A percentile compares a stretch with the other conserved stretches of the same genome.
Conservation (phyloP, 2,888 invertebrate species). For the Scaptomyza cyrtandrae region DNA sequence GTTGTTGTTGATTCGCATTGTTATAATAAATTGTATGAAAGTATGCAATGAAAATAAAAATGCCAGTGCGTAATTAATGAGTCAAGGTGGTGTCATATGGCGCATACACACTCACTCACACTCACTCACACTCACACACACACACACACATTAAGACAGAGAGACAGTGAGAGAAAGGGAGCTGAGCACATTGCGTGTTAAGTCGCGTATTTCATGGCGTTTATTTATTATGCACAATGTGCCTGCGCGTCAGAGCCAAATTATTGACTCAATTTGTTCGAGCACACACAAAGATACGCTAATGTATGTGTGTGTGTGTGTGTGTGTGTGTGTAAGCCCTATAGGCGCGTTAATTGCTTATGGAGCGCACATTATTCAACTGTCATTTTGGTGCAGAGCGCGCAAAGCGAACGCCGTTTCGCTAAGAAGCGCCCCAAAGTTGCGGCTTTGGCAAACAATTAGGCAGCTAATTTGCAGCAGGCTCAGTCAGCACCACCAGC, state of each 20-base stretch:
- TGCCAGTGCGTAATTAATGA: constrained; percentile 79
- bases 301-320: constrained; percentile 30
- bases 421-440: constrained; percentile 63
- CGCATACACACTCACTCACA: constrained; percentile 62
- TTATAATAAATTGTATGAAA: constrained; percentile 78
- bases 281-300: constrained; percentile 32
- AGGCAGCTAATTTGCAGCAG: constrained; percentile 75
- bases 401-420: constrained; percentile 34
- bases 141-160: not conserved
- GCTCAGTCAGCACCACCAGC: constrained; percentile 34
- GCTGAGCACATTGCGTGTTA: constrained; percentile 72
- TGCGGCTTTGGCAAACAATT: constrained; percentile 80
- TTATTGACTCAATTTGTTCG: constrained; percentile 78
- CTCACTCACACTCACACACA: constrained; percentile 15
- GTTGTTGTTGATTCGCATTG: constrained; percentile 50
- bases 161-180: constrained; percentile 2
- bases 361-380: constrained; percentile 78
- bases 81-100: constrained; percentile 80
- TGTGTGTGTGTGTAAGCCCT: constrained; percentile 56
- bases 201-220: constrained; percentile 80
- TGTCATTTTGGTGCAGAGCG: constrained; percentile 69
- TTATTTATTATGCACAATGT: constrained; percentile 81
- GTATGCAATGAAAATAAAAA: constrained; percentile 80
- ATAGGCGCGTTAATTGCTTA: constrained; percentile 78
- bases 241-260: constrained; percentile 61